Evolutionary conservation across 2,888 invertebrate genomes (phyloP).

Genomic region (Osmoderma eremita): DNA sequence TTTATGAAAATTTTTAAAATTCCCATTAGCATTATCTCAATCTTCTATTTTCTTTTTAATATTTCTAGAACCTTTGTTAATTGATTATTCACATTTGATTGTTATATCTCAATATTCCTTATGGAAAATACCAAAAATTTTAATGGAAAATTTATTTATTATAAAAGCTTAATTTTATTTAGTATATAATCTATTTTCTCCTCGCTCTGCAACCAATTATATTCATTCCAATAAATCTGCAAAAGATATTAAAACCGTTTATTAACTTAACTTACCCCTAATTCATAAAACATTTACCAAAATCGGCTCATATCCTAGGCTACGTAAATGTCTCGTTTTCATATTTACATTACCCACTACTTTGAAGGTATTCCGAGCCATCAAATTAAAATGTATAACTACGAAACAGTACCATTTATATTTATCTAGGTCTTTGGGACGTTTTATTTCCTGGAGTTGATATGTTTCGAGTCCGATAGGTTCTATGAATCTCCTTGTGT

Average conservation of each 20-base stretch:
- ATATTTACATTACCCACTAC: conserved; percentile 70
- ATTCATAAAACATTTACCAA: conserved; percentile 63
- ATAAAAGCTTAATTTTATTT: conserved; percentile 41
- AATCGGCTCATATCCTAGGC: conserved; percentile 70
- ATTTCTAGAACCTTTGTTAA: too few relatives aligned
- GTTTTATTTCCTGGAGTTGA: conserved; percentile 65
- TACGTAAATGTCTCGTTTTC: conserved; percentile 72
- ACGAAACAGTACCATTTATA: conserved; percentile 69
- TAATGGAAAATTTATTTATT: neutral
- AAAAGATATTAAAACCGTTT: conserved; percentile 40
- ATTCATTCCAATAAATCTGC: conserved; percentile 54
- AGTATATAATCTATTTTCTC: conserved; percentile 49
- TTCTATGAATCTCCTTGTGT: conserved; percentile 65
- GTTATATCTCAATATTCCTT: too few relatives aligned
- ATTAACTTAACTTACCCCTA: neutral
- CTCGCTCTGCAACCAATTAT: conserved; percentile 44
- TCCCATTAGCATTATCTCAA: too few relatives aligned
- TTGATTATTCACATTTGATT: too few relatives aligned
- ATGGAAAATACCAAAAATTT: too few relatives aligned
- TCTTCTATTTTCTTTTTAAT: too few relatives aligned
- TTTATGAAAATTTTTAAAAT: too few relatives aligned
- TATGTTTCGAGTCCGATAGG: conserved; percentile 64
- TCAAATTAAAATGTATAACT: conserved; percentile 71
- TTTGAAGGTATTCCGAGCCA: conserved; percentile 65
- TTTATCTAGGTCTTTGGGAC: conserved; percentile 49